Conservation (phyloP, 2,113 vertebrate species). For the Larimichthys crocea region DNA sequence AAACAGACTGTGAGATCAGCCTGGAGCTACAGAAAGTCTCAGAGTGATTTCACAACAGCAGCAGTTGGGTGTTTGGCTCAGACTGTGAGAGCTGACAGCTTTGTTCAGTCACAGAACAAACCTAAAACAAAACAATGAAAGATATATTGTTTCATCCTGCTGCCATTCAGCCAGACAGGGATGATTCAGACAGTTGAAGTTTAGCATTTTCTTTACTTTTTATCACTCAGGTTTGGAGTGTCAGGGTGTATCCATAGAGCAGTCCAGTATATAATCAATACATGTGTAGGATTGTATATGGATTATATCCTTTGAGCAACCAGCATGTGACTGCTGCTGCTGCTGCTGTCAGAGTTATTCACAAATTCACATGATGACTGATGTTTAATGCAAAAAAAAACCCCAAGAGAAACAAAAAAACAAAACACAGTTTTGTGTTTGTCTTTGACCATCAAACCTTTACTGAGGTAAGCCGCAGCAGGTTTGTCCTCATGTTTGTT, state of each 20-base stretch:
- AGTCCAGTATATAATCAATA: neutral
- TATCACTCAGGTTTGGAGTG: neutral
- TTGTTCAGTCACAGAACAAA: neutral
- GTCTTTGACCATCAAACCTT: neutral
- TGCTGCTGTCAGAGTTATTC: neutral
- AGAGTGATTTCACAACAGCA: slow-evolving; percentile 43
- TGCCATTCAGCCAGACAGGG: neutral
- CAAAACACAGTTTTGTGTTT: neutral
- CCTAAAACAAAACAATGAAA: neutral
- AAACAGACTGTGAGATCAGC: slow-evolving; percentile 1
- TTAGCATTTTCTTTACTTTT: neutral
- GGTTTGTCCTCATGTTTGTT: neutral
- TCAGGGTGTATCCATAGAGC: neutral
- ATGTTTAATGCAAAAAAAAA: neutral
- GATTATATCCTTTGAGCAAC: neutral
- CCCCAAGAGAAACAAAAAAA: neutral
- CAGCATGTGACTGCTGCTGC: neutral
- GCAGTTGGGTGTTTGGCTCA: slow-evolving; percentile 23
- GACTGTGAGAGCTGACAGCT: slow-evolving; percentile 26
- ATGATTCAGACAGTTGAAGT: neutral
- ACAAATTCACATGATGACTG: neutral
- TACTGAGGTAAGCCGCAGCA: neutral
- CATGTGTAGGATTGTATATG: neutral
- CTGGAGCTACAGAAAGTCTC: slow-evolving; percentile 2
- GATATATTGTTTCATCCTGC: neutral